These are phyloP conservation scores for Tortrix viridana DNA, from an alignment of 2,888 invertebrate genomes.

Conservation along the genomic window DNA sequence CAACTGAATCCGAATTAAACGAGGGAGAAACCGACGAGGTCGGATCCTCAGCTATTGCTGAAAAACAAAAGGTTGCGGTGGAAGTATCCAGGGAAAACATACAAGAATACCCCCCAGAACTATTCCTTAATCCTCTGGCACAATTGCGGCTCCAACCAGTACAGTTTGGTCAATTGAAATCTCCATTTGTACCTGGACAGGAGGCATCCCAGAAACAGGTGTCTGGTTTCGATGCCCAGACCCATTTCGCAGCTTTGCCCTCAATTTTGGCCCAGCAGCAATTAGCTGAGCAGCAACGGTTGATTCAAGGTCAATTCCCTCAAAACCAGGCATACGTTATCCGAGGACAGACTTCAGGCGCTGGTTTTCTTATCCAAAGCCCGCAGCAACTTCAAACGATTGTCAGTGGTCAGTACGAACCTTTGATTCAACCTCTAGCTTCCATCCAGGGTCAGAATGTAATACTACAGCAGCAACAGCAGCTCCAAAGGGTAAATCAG, in stretches of 20 bases:
- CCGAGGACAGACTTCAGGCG: conserved; percentile 47
- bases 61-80: conserved; percentile 60
- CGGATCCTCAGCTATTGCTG: conserved; percentile 41
- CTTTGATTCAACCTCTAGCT: conserved; percentile 42
- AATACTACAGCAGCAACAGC: conserved; percentile 51
- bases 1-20: conserved; percentile 62
- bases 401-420: conserved; percentile 44
- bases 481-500: conserved; percentile 48
- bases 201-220: conserved; percentile 57
- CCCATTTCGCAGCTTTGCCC: conserved; percentile 71
- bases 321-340: conserved; percentile 58
- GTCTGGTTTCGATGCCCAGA: conserved; percentile 63
- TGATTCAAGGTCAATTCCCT: conserved; percentile 48
- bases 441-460: conserved; percentile 57
- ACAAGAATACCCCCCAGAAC: conserved; percentile 72
- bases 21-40: conserved; percentile 62
- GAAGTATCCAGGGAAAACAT: conserved; percentile 73
- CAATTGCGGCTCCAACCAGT: conserved; percentile 69
- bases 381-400: conserved; percentile 48
- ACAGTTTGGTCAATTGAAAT: conserved; percentile 58
- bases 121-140: conserved; percentile 68
- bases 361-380: conserved; percentile 34
- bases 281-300: conserved; percentile 43
- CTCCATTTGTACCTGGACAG: conserved; percentile 55
- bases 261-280: conserved; percentile 70